These are phyloP conservation scores for Premnoplex brunnescens DNA, from an alignment of 2,797 vertebrate species.

Conservation along the genomic window DNA sequence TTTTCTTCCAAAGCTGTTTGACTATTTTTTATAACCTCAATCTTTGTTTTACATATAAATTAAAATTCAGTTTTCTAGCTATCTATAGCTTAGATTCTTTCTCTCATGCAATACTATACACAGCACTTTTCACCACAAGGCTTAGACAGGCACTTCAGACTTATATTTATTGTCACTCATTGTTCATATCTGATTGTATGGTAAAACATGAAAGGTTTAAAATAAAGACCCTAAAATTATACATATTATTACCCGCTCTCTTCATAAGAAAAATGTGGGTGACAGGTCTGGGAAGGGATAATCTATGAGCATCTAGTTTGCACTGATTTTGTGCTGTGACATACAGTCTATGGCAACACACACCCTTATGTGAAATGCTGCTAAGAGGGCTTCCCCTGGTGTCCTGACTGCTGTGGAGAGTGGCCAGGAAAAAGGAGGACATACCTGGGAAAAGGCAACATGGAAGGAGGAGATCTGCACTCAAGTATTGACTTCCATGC, in stretches of 20 bases:
- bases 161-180: neutral
- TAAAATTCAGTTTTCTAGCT: neutral
- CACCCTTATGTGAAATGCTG: fast-evolving
- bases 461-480: fast-evolving
- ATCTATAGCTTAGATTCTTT: neutral
- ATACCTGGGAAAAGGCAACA: neutral
- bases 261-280: neutral
- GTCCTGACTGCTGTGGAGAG: neutral
- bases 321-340: neutral
- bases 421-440: neutral
- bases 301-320: neutral
- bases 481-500: neutral
- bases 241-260: fast-evolving
- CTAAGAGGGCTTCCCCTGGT: neutral
- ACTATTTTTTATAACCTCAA: neutral
- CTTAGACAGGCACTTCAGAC: neutral
- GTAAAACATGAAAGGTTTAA: neutral
- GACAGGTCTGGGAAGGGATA: neutral
- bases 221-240: neutral
- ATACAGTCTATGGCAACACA: fast-evolving
- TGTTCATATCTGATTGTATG: neutral
- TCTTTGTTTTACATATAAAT: slow-evolving; percentile 31
- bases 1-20: slow-evolving; percentile 2
- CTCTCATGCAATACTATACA: neutral
- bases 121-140: neutral